These are phyloP conservation scores for Sarcophaga carnaria DNA, from an alignment of 2,888 invertebrate species.

Conservation along the genomic window DNA sequence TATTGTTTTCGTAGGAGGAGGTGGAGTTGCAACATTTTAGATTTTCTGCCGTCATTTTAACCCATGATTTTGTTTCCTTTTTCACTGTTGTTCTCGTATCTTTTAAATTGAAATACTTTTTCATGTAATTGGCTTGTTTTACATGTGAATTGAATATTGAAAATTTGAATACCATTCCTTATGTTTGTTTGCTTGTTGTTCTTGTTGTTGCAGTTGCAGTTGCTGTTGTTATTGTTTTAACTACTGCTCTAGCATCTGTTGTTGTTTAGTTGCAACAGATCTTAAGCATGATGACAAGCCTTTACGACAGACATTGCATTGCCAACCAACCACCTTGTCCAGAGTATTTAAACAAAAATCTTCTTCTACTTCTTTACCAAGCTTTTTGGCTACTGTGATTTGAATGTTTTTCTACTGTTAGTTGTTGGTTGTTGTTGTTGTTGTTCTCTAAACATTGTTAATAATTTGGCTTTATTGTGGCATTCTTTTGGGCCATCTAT, in stretches of 20 bases:
- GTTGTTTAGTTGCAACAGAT: conserved; percentile 14
- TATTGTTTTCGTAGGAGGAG: conserved; percentile 50
- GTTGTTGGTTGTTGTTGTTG: background rate
- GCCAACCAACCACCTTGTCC: background rate
- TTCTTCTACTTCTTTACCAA: conserved; percentile 13
- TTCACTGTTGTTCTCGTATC: background rate
- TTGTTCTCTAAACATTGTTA: conserved; percentile 34
- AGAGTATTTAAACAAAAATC: conserved; percentile 44
- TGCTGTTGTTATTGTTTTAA: background rate
- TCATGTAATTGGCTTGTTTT: conserved; percentile 70
- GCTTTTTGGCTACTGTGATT: conserved; percentile 61
- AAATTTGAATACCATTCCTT: conserved; percentile 55
- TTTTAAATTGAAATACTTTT: conserved; percentile 66
- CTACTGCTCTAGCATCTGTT: conserved; percentile 10
- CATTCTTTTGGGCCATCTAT: conserved; percentile 50
- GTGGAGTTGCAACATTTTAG: conserved; percentile 43
- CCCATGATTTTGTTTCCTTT: background rate
- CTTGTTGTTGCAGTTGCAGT: conserved; percentile 11
- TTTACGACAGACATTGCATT: background rate
- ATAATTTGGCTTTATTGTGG: conserved; percentile 57
- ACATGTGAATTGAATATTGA: conserved; percentile 67
- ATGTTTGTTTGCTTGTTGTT: conserved; percentile 41
- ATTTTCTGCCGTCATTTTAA: conserved; percentile 3
- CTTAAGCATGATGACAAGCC: conserved; percentile 43
- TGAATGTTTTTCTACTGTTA: conserved; percentile 14